These are phyloP conservation scores for Hyphantria cunea DNA, from an alignment of 1,140 invertebrate species.

Conservation along the genomic window DNA sequence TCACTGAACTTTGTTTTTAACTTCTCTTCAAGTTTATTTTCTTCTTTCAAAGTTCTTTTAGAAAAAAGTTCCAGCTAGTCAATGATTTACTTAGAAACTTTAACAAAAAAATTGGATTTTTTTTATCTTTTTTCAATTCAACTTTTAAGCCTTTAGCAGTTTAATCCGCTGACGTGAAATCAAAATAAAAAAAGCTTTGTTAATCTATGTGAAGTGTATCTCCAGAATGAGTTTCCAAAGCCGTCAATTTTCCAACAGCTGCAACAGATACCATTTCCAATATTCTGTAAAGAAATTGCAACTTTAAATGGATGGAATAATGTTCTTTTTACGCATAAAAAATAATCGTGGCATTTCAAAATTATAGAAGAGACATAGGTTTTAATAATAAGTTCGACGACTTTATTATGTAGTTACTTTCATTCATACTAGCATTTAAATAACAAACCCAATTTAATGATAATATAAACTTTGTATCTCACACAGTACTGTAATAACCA, in stretches of 20 bases:
- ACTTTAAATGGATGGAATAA: slow-evolving; percentile 1
- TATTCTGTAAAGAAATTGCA: background rate
- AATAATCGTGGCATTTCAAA: background rate
- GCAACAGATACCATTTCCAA: slow-evolving; percentile 16
- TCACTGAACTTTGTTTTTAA: too few species aligned
- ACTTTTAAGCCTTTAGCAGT: background rate
- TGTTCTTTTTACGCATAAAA: background rate
- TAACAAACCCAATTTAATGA: too few species aligned
- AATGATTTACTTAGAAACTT: too few species aligned
- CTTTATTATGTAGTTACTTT: too few species aligned
- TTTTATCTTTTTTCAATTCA: too few species aligned
- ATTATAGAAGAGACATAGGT: background rate
- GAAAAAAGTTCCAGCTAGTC: too few species aligned
- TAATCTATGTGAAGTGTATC: slow-evolving; percentile 11
- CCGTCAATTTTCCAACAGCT: slow-evolving; percentile 43
- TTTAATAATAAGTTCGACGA: background rate
- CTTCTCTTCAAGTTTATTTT: too few species aligned
- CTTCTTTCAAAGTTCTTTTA: too few species aligned
- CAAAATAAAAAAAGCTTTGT: slow-evolving; percentile 16
- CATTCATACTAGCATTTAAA: too few species aligned
- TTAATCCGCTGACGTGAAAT: background rate
- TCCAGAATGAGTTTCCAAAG: slow-evolving; percentile 26
- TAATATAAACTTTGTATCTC: too few species aligned
- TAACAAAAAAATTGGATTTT: too few species aligned
- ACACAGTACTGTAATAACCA: too few species aligned